Evolutionary conservation across 1,140 invertebrate species (phyloP).

Genomic region (Brachionus asplanchnoidis): DNA sequence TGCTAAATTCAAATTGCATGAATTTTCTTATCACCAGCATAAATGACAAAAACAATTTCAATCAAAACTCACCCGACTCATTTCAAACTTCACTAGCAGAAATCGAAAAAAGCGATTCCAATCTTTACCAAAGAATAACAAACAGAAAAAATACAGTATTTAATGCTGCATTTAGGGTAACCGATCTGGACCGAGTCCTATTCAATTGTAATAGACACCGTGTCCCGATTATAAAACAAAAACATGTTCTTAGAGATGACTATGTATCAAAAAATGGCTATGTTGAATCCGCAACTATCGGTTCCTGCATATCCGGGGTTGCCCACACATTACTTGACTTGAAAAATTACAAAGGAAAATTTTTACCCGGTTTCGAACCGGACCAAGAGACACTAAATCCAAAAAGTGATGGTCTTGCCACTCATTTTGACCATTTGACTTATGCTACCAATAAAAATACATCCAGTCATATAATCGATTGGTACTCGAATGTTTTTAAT

Average conservation of each 20-base stretch:
- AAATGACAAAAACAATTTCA: not conserved
- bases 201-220: not conserved
- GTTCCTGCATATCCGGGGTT: slow-evolving; percentile 16
- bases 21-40: slow-evolving; percentile 29
- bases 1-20: slow-evolving; percentile 29
- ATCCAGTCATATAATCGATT: slow-evolving; percentile 53
- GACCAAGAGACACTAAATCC: not conserved
- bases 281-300: slow-evolving; percentile 2
- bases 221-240: slow-evolving; percentile 6
- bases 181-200: slow-evolving; percentile 30
- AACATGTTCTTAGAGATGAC: not conserved
- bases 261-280: not conserved
- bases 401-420: slow-evolving; percentile 10
- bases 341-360: slow-evolving; percentile 35
- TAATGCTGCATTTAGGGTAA: slow-evolving; percentile 28
- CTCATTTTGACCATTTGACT: slow-evolving; percentile 59
- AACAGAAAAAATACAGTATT: slow-evolving; percentile 4
- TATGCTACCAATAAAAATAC: slow-evolving; percentile 55
- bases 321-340: slow-evolving; percentile 17
- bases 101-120: not conserved
- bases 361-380: slow-evolving; percentile 26
- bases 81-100: slow-evolving; percentile 22
- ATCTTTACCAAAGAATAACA: not conserved
- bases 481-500: slow-evolving; percentile 59
- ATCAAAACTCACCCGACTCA: not conserved